A percentile compares a stretch with the other conserved stretches of the same genome.
phyloP scores from a whole-genome alignment of 2,888 invertebrate genomes.

The Dryomyza anilis region DNA sequence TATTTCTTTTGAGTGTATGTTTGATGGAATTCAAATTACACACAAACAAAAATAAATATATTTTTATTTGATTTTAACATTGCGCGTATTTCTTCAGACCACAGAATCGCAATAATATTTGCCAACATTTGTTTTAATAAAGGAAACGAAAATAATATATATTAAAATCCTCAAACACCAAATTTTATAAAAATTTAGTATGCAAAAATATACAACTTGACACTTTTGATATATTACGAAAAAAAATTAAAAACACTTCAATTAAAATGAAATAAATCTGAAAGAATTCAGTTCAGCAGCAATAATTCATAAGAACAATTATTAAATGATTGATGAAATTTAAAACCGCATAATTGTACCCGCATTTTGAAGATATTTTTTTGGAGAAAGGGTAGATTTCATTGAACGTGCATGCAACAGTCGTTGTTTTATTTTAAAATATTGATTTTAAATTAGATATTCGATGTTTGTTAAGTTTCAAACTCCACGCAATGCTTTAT shows the following conservation, averaged over 20 bases:
- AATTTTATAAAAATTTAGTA: no score
- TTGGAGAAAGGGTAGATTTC: no score
- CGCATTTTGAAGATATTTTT: no score
- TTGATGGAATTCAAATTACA: no score
- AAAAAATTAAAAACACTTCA: no score
- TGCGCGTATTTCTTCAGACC: no score
- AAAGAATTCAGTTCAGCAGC: neutral
- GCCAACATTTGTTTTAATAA: neutral
- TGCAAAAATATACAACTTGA: no score
- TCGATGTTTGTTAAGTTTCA: constrained; percentile 7
- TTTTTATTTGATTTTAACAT: no score
- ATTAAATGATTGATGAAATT: neutral
- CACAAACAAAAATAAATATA: no score
- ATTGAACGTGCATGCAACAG: neutral
- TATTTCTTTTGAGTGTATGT: no score
- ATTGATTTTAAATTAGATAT: constrained; percentile 21
- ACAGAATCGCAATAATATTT: neutral
- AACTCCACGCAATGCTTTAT: no score
- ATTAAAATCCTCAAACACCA: neutral
- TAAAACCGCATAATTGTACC: neutral
- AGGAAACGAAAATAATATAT: neutral
- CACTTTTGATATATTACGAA: no score
- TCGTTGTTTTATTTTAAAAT: constrained; percentile 1
- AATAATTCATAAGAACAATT: neutral
- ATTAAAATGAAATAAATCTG: constrained; percentile 5